Base-by-base conservation (phyloP, 2,113 vertebrate species). In the Tiliqua scincoides region DNA sequence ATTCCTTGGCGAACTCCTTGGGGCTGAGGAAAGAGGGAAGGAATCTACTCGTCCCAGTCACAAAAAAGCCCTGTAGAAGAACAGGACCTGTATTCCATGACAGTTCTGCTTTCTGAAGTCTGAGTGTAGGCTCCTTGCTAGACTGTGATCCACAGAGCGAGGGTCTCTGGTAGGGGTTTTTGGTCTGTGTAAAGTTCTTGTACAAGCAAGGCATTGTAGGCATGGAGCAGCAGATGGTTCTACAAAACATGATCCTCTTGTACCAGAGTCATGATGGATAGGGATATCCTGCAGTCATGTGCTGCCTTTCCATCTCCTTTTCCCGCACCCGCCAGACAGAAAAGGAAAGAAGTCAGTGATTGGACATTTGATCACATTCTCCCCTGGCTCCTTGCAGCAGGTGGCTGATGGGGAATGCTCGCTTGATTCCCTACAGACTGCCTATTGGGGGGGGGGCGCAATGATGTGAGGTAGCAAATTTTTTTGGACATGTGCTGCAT, bases 301-400 rank as follows among this genome's bases (percentile, higher is more conserved):
- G 5, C 52, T 11, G 27, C 54, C 48, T 30, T 2, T 6, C 6
- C 48, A 5, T 8, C 3, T 2, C 72, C 3, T 90, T 40, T 83
- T 37, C 80, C 30, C 85, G 59, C 20, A 72, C 76, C 6, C 92
- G 54, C 82, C 93, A 91, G 74, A 88, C 1, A 1, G 87, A 85
- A 89, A 93, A 85, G 30, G 57, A 25, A n/a, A 35, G 15, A 85
- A 80, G 48, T 32, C 0, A 0, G 2, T 74, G 35, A 79, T 15
- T 10, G 1, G 93, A 88, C 85, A 93, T 89, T 68, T 17, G 91
- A 94, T 93, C 83, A 12, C 21, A 72, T 84, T 0, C 81, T 59
- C 43, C 57, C 54, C 5, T n/a, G 67, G 81, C 86, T 84, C 79
- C 52, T 35, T 74, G 54, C 83, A 90, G 91, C 92, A 84, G 90